Conservation (phyloP, 2,797 vertebrate genomes). For the Salmo trutta region DNA sequence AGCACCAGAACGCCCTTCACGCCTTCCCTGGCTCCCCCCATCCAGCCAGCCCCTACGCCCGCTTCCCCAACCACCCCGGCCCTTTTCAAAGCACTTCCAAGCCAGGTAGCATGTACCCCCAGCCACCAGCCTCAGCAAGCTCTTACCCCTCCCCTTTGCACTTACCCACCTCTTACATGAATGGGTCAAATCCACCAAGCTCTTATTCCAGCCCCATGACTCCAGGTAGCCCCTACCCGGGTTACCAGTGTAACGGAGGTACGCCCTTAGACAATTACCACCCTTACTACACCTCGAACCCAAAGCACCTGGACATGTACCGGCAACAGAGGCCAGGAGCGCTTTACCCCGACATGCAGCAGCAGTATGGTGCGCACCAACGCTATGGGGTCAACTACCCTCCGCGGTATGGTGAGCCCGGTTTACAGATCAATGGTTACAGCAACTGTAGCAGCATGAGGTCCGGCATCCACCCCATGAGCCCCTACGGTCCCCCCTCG, state of each 20-base stretch:
- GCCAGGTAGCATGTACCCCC: constrained; percentile 74
- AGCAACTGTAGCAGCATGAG: constrained; percentile 77
- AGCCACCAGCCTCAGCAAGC: constrained; percentile 75
- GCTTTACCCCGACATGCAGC: constrained; percentile 80
- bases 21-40: constrained; percentile 79
- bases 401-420: constrained; percentile 80
- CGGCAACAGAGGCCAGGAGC: constrained; percentile 81
- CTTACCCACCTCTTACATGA: constrained; percentile 82
- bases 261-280: constrained; percentile 83
- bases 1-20: constrained; percentile 71
- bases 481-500: constrained; percentile 71
- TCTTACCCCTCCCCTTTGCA: constrained; percentile 82
- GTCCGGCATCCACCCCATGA: constrained; percentile 75
- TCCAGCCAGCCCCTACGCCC: constrained; percentile 75
- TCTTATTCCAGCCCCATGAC: constrained; percentile 76
- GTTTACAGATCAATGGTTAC: constrained; percentile 86
- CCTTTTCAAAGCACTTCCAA: constrained; percentile 83
- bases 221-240: constrained; percentile 79
- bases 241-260: constrained; percentile 90
- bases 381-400: constrained; percentile 84
- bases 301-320: constrained; percentile 87
- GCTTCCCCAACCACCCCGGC: constrained; percentile 76
- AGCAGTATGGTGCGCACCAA: constrained; percentile 82
- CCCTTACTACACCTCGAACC: constrained; percentile 81
- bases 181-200: constrained; percentile 80